phyloP scores from a whole-genome alignment of 1,140 invertebrate genomes.

The Zaprionus nigranus region DNA sequence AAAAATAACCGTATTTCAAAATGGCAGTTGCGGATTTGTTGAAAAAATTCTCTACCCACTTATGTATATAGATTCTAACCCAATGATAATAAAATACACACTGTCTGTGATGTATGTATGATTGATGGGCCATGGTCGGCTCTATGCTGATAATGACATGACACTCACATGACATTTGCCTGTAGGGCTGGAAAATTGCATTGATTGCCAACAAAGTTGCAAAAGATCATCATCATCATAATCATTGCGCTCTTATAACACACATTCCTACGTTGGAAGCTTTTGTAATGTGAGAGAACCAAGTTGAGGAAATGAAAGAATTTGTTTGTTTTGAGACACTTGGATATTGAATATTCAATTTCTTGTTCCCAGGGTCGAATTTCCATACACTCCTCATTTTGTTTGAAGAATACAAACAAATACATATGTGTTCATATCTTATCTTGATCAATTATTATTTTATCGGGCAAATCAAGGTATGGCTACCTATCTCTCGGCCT shows the following conservation, averaged over 20 bases:
- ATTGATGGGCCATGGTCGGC: constrained; percentile 38
- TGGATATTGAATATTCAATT: not conserved
- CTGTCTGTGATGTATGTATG: constrained; percentile 10
- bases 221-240: constrained; percentile 2
- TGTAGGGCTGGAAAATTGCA: constrained; percentile 36
- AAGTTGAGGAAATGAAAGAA: not conserved
- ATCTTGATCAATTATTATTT: constrained; percentile 4
- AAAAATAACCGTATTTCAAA: constrained; percentile 31
- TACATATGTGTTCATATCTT: not conserved
- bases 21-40: constrained; percentile 33
- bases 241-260: not conserved
- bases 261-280: not conserved
- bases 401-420: not conserved
- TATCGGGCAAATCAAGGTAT: constrained; percentile 6
- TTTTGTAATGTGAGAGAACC: not conserved
- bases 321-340: not conserved
- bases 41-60: constrained; percentile 27
- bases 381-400: not conserved
- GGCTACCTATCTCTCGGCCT: not conserved
- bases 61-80: constrained; percentile 20
- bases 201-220: constrained; percentile 44
- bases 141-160: constrained; percentile 52
- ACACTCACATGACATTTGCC: constrained; percentile 46
- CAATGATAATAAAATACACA: constrained; percentile 23
- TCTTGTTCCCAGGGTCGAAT: not conserved